Conservation (phyloP, 2,113 vertebrate genomes). For the Entomyzon cyanotis region DNA sequence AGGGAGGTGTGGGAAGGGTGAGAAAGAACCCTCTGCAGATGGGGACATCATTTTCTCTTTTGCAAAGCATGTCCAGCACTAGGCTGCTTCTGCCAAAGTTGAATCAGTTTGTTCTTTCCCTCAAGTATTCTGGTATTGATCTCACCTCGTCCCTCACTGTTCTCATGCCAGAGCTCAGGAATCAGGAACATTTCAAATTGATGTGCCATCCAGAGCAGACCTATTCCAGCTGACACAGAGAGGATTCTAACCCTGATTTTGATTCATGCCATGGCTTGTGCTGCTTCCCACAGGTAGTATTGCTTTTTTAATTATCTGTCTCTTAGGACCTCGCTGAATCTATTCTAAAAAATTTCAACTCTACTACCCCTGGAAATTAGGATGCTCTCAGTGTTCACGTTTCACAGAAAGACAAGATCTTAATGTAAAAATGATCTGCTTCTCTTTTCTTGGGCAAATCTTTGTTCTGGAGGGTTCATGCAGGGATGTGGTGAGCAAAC, state of each 20-base stretch:
- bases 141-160: not conserved
- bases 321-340: not conserved
- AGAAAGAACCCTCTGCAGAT: not conserved
- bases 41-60: not conserved
- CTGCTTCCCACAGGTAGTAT: not conserved
- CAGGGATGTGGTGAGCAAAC: not conserved
- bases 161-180: not conserved
- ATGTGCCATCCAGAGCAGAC: not conserved
- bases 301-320: not conserved
- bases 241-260: not conserved
- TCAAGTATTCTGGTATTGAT: not conserved
- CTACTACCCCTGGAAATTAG: not conserved
- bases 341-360: not conserved
- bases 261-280: not conserved
- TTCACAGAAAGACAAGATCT: not conserved
- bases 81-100: not conserved
- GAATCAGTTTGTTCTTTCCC: not conserved
- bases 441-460: not conserved
- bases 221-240: not conserved
- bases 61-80: rapidly evolving
- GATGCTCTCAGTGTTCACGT: not conserved
- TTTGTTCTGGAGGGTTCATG: rapidly evolving
- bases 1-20: not conserved
- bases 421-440: not conserved
- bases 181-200: not conserved